Evolutionary conservation across 2,113 vertebrate genomes (phyloP).

Genomic region (Trichomycterus rosablanca): DNA sequence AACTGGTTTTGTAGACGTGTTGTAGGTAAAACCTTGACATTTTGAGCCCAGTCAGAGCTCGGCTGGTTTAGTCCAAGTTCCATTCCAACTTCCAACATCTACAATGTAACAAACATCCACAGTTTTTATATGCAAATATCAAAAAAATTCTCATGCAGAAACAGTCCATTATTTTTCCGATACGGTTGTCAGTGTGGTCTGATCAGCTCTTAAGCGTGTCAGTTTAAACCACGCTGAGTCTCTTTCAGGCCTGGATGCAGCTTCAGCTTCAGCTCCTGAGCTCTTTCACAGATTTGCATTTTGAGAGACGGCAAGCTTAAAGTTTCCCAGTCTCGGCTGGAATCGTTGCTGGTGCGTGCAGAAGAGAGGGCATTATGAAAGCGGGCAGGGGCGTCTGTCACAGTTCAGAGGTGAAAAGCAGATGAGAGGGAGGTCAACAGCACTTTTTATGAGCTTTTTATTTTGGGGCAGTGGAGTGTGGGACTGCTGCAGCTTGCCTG

Average conservation of each 20-base stretch:
- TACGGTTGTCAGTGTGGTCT: conserved; percentile 37
- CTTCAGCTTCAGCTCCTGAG: conserved; percentile 1
- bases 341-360: no score
- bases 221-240: neutral
- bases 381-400: conserved; percentile 35
- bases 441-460: conserved; percentile 48
- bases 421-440: conserved; percentile 34
- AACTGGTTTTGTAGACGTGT: no score
- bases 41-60: conserved; percentile 10
- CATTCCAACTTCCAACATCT: no score
- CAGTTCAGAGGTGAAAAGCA: conserved; percentile 45
- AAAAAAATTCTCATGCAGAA: conserved; percentile 23
- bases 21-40: conserved; percentile 23
- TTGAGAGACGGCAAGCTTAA: conserved; percentile 14
- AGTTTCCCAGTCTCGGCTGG: conserved; percentile 22
- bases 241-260: conserved; percentile 12
- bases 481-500: conserved; percentile 21
- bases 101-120: neutral
- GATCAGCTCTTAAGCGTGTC: conserved; percentile 26
- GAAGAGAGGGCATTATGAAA: conserved; percentile 24
- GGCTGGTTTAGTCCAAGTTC: neutral
- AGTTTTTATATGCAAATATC: conserved; percentile 39
- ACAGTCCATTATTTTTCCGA: conserved; percentile 30
- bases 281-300: conserved; percentile 24
- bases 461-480: conserved; percentile 47